Conservation (phyloP, 2,888 invertebrate species). For the Parnassius glacialis region DNA sequence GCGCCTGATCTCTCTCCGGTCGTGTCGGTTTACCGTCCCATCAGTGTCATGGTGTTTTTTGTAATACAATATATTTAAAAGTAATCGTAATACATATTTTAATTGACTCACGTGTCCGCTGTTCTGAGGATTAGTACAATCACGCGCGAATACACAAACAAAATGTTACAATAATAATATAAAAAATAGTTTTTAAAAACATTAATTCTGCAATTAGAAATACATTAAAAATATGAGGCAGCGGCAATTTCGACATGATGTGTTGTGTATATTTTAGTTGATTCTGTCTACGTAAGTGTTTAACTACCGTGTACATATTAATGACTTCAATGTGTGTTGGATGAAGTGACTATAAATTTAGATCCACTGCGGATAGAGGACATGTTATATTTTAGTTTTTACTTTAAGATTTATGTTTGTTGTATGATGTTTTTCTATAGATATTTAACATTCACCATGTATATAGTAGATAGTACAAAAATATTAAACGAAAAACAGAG, state of each 20-base stretch:
- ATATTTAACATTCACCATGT: slow-evolving; percentile 74
- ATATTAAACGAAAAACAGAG: slow-evolving; percentile 66
- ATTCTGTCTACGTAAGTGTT: neutral
- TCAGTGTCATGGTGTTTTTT: no score
- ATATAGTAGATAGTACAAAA: slow-evolving; percentile 80
- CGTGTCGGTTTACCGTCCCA: no score
- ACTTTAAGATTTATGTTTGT: slow-evolving; percentile 63
- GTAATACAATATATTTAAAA: no score
- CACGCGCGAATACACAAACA: no score
- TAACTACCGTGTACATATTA: neutral
- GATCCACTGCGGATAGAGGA: slow-evolving; percentile 10
- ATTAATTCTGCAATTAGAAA: no score
- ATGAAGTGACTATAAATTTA: slow-evolving; percentile 14
- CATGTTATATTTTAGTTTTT: slow-evolving; percentile 47
- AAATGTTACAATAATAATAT: no score
- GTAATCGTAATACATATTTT: no score
- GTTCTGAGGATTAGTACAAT: no score
- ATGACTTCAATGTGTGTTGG: slow-evolving; percentile 1
- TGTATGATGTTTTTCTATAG: slow-evolving; percentile 67
- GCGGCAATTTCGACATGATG: neutral
- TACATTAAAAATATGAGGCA: no score
- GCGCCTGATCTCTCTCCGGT: no score
- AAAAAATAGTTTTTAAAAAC: no score
- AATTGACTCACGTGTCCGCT: no score
- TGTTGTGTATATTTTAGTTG: neutral